Conservation (phyloP, 2,113 vertebrate species). For the Coracopsis vasa region DNA sequence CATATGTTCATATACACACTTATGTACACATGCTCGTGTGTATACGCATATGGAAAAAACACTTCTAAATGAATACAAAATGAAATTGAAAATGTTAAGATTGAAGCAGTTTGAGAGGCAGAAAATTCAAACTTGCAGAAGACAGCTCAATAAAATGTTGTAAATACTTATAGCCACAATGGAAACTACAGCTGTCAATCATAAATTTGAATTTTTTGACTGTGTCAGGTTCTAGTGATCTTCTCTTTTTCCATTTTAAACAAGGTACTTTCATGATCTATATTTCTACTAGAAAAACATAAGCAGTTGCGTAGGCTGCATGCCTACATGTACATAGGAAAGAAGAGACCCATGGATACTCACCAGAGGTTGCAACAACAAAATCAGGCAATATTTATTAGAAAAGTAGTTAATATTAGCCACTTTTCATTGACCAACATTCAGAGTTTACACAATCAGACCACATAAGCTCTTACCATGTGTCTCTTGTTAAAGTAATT, state of each 20-base stretch:
- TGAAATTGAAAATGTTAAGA: neutral
- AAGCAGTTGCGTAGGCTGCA: neutral
- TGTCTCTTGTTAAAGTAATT: neutral
- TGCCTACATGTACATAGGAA: neutral
- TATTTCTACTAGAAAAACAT: neutral
- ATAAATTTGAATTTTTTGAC: conserved; percentile 6
- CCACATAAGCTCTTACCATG: neutral
- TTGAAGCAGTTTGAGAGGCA: neutral
- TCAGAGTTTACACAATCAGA: neutral
- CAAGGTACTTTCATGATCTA: neutral
- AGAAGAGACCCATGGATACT: neutral
- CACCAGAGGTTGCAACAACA: neutral
- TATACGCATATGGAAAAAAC: conserved; percentile 25
- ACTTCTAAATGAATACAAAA: conserved; percentile 12
- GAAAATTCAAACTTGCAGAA: conserved; percentile 31
- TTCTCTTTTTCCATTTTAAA: neutral
- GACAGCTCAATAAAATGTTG: neutral
- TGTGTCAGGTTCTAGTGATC: neutral
- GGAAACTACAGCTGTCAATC: neutral
- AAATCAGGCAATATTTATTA: neutral
- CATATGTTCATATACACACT: conserved; percentile 54
- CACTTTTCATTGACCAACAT: neutral
- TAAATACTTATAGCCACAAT: neutral
- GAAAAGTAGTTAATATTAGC: neutral
- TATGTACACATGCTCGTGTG: conserved; percentile 40